Evolutionary conservation across 2,113 vertebrate species (phyloP), one percentile per base, ranked within the genome.

Genomic region (Thunnus thynnus): DNA sequence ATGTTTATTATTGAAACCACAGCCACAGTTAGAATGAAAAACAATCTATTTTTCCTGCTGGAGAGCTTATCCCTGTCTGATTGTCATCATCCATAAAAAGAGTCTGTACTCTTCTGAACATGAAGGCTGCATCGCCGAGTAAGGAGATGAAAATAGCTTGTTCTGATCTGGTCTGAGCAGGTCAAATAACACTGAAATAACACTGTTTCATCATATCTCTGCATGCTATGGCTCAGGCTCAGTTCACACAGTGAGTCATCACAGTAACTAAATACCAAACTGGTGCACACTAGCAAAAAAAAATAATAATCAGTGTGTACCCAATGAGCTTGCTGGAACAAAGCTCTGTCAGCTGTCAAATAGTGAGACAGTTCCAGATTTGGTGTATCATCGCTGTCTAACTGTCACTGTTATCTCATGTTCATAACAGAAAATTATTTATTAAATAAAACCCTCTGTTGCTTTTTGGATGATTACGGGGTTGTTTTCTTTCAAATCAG

Each of bases 151-250:
- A 58, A 48, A 75, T 7, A 65, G 56, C 27, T 54, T 0, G 17
- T 20, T 20, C 25, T 60, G 56, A 51, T 44, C 27, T 18, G 65
- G 4, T 27, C 78, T 9, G 63, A 75, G 27, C 69, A 64, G 68
- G 78, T 80, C 69, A 66, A 13, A 80, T 22, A 30, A 30, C 47
- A 11, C 70, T 32, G 36, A 66, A 72, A 77, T 44, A 72, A 32
- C 30, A 0, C 46, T 0, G 32, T 22, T 30, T 76, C 36, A 72
- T 52, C 54, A 44, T 57, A 14, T 57, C 58, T 50, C 46, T 25
- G 64, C 60, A 18, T 1, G 46, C 30, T 32, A 0, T 30, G 16
- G 60, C 58, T 61, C 57, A 3, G 73, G 51, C 73, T 22, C 57
- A 1, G 32, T 32, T 70, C 56, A 41, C 61, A 0, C 61, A 0